Conservation (phyloP, 2,113 vertebrate genomes). For the Xiphophorus hellerii region DNA sequence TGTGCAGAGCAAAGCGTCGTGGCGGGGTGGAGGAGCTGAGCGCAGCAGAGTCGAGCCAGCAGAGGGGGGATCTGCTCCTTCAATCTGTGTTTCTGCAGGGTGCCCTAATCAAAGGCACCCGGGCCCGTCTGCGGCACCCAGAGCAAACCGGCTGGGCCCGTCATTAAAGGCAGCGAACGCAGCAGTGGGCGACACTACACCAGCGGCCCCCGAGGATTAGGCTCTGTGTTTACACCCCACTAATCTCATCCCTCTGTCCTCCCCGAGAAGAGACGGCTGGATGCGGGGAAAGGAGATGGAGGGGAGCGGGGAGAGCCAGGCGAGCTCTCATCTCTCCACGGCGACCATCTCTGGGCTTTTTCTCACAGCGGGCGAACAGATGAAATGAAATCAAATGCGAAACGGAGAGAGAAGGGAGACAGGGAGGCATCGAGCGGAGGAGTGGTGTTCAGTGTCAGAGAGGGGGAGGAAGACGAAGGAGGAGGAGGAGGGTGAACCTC, state of each 20-base stretch:
- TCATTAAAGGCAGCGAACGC: constrained; percentile 68
- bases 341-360: constrained; percentile 65
- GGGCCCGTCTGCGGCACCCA: constrained; percentile 61
- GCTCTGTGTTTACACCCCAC: constrained; percentile 70
- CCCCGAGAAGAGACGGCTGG: constrained; percentile 41
- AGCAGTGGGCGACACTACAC: constrained; percentile 63
- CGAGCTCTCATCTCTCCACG: constrained; percentile 67
- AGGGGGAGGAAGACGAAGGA: not conserved
- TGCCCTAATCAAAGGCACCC: constrained; percentile 73
- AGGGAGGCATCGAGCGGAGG: constrained; percentile 29
- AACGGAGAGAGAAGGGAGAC: constrained; percentile 49
- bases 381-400: constrained; percentile 73
- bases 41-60: constrained; percentile 40
- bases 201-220: constrained; percentile 65
- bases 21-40: constrained; percentile 59
- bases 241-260: constrained; percentile 66
- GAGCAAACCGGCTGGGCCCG: constrained; percentile 63
- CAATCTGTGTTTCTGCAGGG: constrained; percentile 73
- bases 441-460: constrained; percentile 34
- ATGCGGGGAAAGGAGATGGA: constrained; percentile 32
- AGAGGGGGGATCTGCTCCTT: constrained; percentile 60
- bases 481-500: constrained; percentile 52
- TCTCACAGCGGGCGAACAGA: constrained; percentile 69
- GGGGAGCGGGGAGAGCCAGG: constrained; percentile 25
- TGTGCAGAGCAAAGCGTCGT: constrained; percentile 61